Base-by-base conservation (phyloP, 1,140 invertebrate genomes). In the Diploscapter pachys region DNA sequence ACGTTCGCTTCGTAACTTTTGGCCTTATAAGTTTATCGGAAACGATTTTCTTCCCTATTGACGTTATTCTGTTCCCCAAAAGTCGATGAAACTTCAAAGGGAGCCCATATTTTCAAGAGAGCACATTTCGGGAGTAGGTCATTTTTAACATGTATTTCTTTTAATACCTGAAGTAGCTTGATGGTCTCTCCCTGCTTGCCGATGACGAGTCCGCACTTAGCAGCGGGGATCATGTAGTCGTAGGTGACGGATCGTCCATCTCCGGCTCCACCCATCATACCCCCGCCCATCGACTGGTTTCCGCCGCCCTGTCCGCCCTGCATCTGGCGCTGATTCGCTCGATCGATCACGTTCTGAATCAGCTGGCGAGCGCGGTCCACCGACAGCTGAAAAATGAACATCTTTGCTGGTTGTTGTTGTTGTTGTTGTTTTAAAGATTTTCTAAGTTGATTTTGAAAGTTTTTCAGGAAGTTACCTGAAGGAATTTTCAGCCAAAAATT, bases 101-200 rank as follows among this genome's bases (percentile, higher is more conserved):
- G 1, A 31, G 31, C 31, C 31, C 31, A 31, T 31, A 31, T 31
- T 31, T 31, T 31, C 31, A 31, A 31, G 31, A 31, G 31, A 31
- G 31, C 31, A 31, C 31, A 31, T 31, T 31, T 31, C 31, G 31
- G 31, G 31, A 31, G 31, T 31, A 31, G 31, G 31, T 31, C 31
- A 31, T 31, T 31, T 31, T 31, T 31, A 31, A 31, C 31, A 31
- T 31, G 31, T 31, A 31, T 31, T 31, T 31, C 31, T 31, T 31
- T 31, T 31, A 31, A 79, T 75, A 88, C 89, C 88, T 98, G 95
- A 13, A 99, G 87, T 80, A 93, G 92, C 83, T 97, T 95, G 78
- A 99, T 99, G 0, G 95, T 99, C 86, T 98, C 96, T 5, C 96
- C 96, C 61, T 93, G 94, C 89, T 98, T 98, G 9, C 90, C 90